Percentiles rank a stretch among this genome's conserved stretches.
phyloP scores from a whole-genome alignment of 1,140 invertebrate species.

The Pseudoatta argentina region DNA sequence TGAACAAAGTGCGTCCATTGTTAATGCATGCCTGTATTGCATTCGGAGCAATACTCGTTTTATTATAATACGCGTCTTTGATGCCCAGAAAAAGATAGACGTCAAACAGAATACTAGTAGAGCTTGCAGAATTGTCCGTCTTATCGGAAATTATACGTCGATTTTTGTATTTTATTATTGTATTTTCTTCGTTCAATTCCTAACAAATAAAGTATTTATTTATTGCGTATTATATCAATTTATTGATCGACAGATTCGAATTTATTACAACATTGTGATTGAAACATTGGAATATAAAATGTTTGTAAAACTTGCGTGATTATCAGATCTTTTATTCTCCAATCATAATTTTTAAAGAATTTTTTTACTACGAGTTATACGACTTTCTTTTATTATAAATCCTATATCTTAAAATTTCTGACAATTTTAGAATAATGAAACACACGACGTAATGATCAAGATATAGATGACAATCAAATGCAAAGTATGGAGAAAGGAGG shows the following conservation, averaged over 20 bases:
- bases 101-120: not conserved
- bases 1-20: conserved; percentile 21
- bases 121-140: conserved; percentile 11
- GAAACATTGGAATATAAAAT: not conserved
- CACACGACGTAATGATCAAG: not conserved
- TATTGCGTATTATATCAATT: not conserved
- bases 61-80: conserved; percentile 18
- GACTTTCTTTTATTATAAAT: conserved; percentile 7
- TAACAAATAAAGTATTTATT: not conserved
- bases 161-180: not conserved
- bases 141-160: not conserved
- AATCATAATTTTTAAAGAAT: conserved; percentile 35
- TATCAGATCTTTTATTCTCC: not conserved
- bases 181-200: not conserved
- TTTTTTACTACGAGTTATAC: conserved; percentile 3
- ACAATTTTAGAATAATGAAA: conserved; percentile 2
- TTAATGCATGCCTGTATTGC: conserved; percentile 22
- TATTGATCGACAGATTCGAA: not conserved
- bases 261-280: not conserved
- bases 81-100: not conserved
- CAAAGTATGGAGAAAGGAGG: not conserved
- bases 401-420: conserved; percentile 15
- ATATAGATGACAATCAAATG: not conserved
- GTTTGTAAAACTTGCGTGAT: not conserved
- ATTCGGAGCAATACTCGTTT: not conserved